These are phyloP conservation scores for Pogonomyrmex barbatus DNA, from an alignment of 1,140 invertebrate genomes.

Conservation along the genomic window DNA sequence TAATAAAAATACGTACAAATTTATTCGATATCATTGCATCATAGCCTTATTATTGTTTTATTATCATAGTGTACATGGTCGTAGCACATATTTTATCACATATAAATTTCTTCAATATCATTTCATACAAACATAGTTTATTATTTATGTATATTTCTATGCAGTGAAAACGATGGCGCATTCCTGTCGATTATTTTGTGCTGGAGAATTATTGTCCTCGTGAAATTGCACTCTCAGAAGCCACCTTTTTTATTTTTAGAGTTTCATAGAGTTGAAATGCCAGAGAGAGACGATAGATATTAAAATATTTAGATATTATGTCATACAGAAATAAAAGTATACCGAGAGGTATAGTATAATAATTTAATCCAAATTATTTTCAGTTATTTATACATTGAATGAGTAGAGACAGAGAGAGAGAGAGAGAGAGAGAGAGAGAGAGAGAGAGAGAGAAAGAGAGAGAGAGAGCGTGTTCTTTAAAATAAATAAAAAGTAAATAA, in stretches of 20 bases:
- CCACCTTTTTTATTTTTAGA: background rate
- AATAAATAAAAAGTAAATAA: too few relatives aligned
- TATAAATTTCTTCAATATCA: background rate
- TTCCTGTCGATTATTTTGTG: constrained; percentile 45
- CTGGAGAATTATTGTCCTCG: background rate
- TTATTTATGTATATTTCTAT: constrained; percentile 65
- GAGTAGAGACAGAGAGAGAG: too few relatives aligned
- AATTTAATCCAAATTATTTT: constrained; percentile 5
- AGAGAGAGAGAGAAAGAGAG: too few relatives aligned
- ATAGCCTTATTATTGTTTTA: background rate
- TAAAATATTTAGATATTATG: constrained; percentile 71
- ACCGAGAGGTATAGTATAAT: constrained; percentile 7
- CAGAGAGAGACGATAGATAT: constrained; percentile 56
- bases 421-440: too few relatives aligned
- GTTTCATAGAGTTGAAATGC: constrained; percentile 49
- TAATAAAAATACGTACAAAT: background rate
- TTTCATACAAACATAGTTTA: constrained; percentile 51
- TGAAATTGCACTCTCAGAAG: background rate
- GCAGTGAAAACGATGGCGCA: constrained; percentile 34
- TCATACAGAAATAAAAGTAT: constrained; percentile 38
- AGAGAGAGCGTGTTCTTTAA: too few relatives aligned
- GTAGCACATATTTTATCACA: too few relatives aligned
- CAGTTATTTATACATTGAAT: too few relatives aligned
- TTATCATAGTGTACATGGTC: too few relatives aligned
- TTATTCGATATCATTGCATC: background rate